Base-by-base conservation (phyloP, 2,113 vertebrate species). In the Gymnorhina tibicen region DNA sequence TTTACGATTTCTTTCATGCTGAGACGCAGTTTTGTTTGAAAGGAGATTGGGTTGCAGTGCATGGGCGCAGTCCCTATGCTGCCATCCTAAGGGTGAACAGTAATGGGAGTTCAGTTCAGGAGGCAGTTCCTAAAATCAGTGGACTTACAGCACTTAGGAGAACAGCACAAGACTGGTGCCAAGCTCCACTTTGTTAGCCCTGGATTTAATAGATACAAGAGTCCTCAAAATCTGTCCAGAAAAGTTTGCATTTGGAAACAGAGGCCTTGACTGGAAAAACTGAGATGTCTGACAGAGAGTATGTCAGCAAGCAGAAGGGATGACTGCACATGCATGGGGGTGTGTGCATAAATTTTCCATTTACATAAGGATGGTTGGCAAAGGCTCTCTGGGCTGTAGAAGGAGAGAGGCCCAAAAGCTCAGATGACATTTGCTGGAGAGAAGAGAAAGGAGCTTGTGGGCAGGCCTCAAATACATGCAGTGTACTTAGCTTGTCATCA, bases 261-360 rank as follows among this genome's bases (percentile, higher is more conserved):
- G 64, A 78, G 81, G 35, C 23, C 64, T 75, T 50, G 30, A 75
- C 24, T 87, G 81, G 81, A 87, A 90, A 93, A 87, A 56, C 19
- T 44, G 85, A 82, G 58, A 52, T 37, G 32, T 79, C 70, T 95
- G 52, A 87, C 69, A 82, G 66, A 72, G 41, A 69, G 55, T 58
- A 37, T 73, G 42, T 39, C 50, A 93, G 85, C 62, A 79, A 82
- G 90, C 95, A 94, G 92, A 90, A 97, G 82, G 87, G 70, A 87
- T 85, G 82, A 79, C 85, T 93, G 90, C 90, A 90, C 78, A 91
- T 68, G 82, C 87, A 85, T 73, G 87, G 94, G 94, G n/a, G 85
- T 60, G 87, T 83, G 66, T 35, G 78, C 74, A 93, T 93, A 93
- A 87, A 94, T 96, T 94, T 96, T 76, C 85, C 62, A n/a, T 94